Base-by-base conservation (phyloP, 2,888 invertebrate genomes). In the Lycia hirtaria region DNA sequence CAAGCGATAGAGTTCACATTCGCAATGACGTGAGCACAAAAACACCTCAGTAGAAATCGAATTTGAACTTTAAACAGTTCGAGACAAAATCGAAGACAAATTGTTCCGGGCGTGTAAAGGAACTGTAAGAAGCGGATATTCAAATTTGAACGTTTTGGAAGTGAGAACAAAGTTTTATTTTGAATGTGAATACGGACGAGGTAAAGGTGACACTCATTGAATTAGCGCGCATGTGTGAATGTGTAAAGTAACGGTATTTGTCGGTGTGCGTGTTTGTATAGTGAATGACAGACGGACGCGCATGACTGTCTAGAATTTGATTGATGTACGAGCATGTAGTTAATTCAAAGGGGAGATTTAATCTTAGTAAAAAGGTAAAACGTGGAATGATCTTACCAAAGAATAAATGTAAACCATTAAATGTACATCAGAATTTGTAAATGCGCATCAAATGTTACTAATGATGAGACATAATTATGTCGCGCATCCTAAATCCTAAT, bases 21-120 rank as follows among this genome's bases (percentile, higher is more conserved):
- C 49, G 49, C 32, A 59, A 57, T 17, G 37, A 47, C 12, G 33
- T 9, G 10, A 26, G 1, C 22, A 14, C n/a, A 33, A 38, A 45
- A 17, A 30, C 32, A 54, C 43, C 54, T 22, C 37, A 30, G 41
- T 43, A 56, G 53, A 67, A 54, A 72, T 62, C 69, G 61, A 81
- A 76, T 75, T 68, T 82, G 73, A 78, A 81, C 80, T 78, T 74
- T 80, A 81, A 65, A 44, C 33, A 45, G 54, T 38, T 15, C 10
- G 3, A 1, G 50, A 61, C 75, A 76, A 75, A 72, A 74, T 75
- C 69, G 61, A 71, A 71, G 73, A 64, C 63, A 62, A 71, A 62
- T 60, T 63, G 60, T 44, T 38, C 54, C 64, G 56, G 58, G 64
- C 53, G 66, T 58, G 64, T 37, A 10, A 33, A 45, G 10, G 48